Evolutionary conservation across 2,113 vertebrate species (phyloP).

Genomic region (Platanista minor): DNA sequence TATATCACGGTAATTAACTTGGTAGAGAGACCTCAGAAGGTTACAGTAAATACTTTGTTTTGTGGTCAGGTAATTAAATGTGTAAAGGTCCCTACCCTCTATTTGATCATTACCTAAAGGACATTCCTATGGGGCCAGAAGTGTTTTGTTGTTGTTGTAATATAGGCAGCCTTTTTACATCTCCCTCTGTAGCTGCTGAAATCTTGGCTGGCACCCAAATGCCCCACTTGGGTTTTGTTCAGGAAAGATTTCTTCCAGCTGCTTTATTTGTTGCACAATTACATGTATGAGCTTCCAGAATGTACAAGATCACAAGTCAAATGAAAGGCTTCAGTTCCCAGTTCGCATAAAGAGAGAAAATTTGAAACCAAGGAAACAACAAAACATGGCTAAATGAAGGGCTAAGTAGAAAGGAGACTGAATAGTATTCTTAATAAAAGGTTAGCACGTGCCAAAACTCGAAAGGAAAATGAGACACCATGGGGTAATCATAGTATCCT

Average conservation of each 20-base stretch:
- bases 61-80: conserved; percentile 26
- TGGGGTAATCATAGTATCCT: neutral
- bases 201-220: conserved; percentile 63
- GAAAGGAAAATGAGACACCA: neutral
- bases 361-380: conserved; percentile 58
- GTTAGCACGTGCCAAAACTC: neutral
- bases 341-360: conserved; percentile 53
- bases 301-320: conserved; percentile 62
- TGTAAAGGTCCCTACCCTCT: neutral
- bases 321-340: conserved; percentile 64
- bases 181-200: conserved; percentile 38
- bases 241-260: conserved; percentile 72
- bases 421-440: neutral
- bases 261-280: conserved; percentile 71
- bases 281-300: conserved; percentile 69
- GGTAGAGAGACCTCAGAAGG: neutral
- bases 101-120: conserved; percentile 27
- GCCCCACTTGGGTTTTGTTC: conserved; percentile 75
- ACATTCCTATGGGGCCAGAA: neutral
- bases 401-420: conserved; percentile 20
- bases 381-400: conserved; percentile 35
- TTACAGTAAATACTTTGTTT: neutral
- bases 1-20: neutral
- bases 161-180: conserved; percentile 21
- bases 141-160: neutral